phyloP scores from a whole-genome alignment of 2,797 vertebrate species.

The Characodon lateralis region DNA sequence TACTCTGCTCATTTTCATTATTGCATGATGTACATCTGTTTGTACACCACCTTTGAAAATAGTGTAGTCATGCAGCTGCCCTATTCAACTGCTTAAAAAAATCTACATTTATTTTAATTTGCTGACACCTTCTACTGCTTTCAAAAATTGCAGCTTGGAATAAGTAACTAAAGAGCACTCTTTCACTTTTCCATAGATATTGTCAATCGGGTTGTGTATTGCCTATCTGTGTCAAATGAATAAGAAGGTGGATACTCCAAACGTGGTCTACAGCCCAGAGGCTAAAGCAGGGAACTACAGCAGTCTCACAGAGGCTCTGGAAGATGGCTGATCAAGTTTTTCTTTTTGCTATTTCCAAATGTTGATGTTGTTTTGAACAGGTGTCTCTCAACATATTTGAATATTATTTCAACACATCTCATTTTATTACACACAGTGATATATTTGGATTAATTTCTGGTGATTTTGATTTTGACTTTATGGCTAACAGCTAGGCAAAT shows the following conservation, averaged over 20 bases:
- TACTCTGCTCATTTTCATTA: neutral
- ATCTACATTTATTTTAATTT: neutral
- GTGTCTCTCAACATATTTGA: neutral
- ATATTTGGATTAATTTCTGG: neutral
- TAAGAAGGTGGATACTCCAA: constrained; percentile 27
- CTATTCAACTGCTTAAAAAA: neutral
- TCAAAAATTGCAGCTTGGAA: constrained; percentile 14
- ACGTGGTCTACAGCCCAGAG: constrained; percentile 55
- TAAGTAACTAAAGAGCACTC: constrained; percentile 1
- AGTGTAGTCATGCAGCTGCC: neutral
- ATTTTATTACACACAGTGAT: neutral
- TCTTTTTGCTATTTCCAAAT: neutral
- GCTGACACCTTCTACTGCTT: constrained; percentile 11
- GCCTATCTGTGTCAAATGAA: constrained; percentile 50
- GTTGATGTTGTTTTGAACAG: neutral
- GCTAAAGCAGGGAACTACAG: constrained; percentile 60
- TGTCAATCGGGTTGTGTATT: constrained; percentile 39
- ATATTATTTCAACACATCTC: neutral
- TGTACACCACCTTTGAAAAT: no score
- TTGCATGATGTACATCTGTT: neutral
- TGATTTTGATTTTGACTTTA: neutral
- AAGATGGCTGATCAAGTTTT: neutral
- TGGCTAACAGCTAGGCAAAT: neutral
- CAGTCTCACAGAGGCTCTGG: constrained; percentile 23
- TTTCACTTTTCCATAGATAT: constrained; percentile 26